Conservation (phyloP, 2,888 invertebrate species). For the Drosophila meridionalis region DNA sequence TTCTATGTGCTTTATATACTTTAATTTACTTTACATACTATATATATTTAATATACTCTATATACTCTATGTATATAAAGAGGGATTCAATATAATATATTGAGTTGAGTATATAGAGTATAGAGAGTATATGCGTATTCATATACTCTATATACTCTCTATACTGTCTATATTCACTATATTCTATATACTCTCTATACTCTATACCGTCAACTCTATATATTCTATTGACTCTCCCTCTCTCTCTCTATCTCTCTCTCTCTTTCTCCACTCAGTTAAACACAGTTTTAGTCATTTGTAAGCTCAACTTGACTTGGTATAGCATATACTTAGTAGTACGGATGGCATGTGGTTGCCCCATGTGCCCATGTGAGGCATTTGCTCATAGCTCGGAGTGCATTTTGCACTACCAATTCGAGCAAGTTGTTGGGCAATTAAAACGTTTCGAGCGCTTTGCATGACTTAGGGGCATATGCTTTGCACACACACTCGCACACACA, state of each 20-base stretch:
- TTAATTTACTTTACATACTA: background rate
- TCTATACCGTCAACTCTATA: background rate
- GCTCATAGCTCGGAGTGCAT: constrained; percentile 44
- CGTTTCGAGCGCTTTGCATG: constrained; percentile 71
- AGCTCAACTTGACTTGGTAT: background rate
- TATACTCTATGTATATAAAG: background rate
- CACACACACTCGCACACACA: constrained; percentile 46
- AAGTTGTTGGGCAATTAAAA: constrained; percentile 66
- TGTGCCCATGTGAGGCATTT: constrained; percentile 10
- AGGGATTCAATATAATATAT: too few species aligned
- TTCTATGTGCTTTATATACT: background rate
- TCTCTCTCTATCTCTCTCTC: background rate
- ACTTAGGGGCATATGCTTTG: constrained; percentile 68
- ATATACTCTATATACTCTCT: background rate
- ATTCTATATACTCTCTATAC: background rate
- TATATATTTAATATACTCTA: background rate
- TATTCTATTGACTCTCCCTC: background rate
- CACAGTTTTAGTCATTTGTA: background rate
- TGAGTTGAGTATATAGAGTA: too few species aligned
- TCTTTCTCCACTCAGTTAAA: background rate
- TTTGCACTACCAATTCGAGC: constrained; percentile 43
- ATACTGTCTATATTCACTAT: too few species aligned
- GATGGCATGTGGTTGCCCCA: constrained; percentile 4
- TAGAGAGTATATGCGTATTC: too few species aligned
- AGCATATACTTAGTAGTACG: background rate